A percentile compares a stretch with the other conserved stretches of the same genome.
Evolutionary conservation across 2,888 invertebrate genomes (phyloP).

Genomic region (Synanthedon formicaeformis): DNA sequence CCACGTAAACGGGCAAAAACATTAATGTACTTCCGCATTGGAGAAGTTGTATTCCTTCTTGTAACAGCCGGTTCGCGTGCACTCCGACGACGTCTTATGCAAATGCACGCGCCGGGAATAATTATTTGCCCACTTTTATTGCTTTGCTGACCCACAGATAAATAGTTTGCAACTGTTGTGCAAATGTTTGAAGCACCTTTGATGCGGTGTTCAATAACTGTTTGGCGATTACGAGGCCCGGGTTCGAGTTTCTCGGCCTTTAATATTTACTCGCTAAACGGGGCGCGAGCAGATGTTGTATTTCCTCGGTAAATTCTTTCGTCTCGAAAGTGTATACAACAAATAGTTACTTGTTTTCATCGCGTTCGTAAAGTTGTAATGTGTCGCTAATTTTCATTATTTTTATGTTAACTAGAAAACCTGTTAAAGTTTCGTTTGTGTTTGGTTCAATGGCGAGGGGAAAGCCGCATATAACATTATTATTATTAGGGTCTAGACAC

Average conservation of each 20-base stretch:
- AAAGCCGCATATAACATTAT: too few relatives aligned
- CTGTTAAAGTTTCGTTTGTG: background rate
- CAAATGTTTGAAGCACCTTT: slow-evolving; percentile 4
- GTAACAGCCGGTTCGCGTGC: slow-evolving; percentile 13
- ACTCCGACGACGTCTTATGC: slow-evolving; percentile 24
- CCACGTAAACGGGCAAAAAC: slow-evolving; percentile 34
- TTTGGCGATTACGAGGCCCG: background rate
- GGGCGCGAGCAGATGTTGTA: background rate
- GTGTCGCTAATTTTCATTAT: slow-evolving; percentile 42
- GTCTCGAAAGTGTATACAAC: slow-evolving; percentile 21
- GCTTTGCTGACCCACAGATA: slow-evolving; percentile 19
- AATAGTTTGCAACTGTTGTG: slow-evolving; percentile 6
- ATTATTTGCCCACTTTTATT: slow-evolving; percentile 46
- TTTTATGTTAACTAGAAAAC: slow-evolving; percentile 30
- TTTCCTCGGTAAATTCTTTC: slow-evolving; percentile 31
- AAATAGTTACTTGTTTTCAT: slow-evolving; percentile 20
- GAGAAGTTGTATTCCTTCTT: slow-evolving; percentile 14
- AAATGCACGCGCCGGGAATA: slow-evolving; percentile 33
- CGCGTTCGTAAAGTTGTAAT: slow-evolving; percentile 30
- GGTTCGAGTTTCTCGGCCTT: slow-evolving; percentile 4
- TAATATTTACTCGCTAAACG: slow-evolving; percentile 20
- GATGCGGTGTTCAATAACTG: background rate
- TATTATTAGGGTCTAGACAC: too few relatives aligned
- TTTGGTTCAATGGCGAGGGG: too few relatives aligned
- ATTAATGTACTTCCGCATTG: slow-evolving; percentile 44